Conservation (phyloP, 2,113 vertebrate genomes). For the Stigmatopora argus region DNA sequence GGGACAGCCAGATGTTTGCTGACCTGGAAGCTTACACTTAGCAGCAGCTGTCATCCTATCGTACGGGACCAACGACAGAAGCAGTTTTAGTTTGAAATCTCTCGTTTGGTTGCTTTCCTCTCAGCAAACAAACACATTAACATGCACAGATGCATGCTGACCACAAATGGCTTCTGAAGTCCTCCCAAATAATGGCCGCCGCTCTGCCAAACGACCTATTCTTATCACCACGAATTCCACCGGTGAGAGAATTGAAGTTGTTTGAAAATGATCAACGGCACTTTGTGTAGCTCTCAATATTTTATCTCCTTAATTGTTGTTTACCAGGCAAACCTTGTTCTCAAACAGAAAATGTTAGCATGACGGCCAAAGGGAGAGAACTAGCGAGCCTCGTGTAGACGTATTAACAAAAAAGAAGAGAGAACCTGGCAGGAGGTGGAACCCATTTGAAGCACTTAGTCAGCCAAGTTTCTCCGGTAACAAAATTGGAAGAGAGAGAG, state of each 20-base stretch:
- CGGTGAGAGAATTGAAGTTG: conserved; percentile 9
- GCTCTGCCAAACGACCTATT: conserved; percentile 5
- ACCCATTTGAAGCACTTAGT: conserved; percentile 63
- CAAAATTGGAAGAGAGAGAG: conserved; percentile 36
- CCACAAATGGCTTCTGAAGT: conserved; percentile 16
- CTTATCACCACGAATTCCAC: neutral
- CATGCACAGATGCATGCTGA: conserved; percentile 44
- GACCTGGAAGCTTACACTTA: conserved; percentile 56
- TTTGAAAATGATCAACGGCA: conserved; percentile 17
- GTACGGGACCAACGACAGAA: conserved; percentile 31
- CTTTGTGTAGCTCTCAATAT: conserved; percentile 3
- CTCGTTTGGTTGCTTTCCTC: conserved; percentile 4
- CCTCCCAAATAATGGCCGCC: conserved; percentile 1
- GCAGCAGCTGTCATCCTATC: conserved; percentile 48
- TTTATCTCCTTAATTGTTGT: conserved; percentile 33
- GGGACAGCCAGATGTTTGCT: conserved; percentile 64
- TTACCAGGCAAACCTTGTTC: conserved; percentile 38
- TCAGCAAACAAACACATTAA: conserved; percentile 5
- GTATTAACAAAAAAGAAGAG: conserved; percentile 18
- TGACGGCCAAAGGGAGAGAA: conserved; percentile 1
- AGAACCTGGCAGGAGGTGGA: conserved; percentile 43
- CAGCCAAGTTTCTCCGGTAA: conserved; percentile 46
- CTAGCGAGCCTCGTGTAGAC: neutral
- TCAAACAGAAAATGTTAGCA: conserved; percentile 31
- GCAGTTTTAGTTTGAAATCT: conserved; percentile 39